Conservation (phyloP, 2,113 vertebrate species). For the Diphyllodes magnificus region DNA sequence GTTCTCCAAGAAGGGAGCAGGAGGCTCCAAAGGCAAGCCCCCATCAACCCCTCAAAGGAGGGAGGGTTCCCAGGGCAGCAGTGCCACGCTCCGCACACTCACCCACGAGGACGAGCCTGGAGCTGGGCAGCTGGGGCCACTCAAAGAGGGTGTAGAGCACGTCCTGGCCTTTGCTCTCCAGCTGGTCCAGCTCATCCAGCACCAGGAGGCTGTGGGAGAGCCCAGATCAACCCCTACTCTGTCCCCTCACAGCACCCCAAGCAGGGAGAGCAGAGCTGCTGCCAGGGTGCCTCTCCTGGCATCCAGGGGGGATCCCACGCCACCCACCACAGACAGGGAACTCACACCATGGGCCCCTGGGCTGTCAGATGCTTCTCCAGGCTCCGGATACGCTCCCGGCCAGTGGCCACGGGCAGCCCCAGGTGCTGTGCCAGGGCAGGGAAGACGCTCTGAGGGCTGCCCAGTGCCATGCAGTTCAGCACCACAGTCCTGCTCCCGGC, state of each 20-base stretch:
- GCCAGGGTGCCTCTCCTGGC: background rate
- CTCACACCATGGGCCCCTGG: constrained; percentile 85
- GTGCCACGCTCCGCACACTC: background rate
- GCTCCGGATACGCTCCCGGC: constrained; percentile 47
- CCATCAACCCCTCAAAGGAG: accelerated
- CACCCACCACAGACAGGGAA: background rate
- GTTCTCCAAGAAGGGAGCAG: background rate
- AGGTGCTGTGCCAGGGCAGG: constrained; percentile 80
- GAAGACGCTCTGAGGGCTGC: constrained; percentile 84
- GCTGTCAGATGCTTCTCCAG: constrained; percentile 80
- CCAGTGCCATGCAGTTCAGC: constrained; percentile 93
- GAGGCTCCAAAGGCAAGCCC: background rate
- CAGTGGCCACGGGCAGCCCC: constrained; percentile 17
- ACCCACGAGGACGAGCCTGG: constrained; percentile 89
- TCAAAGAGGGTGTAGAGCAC: constrained; percentile 95
- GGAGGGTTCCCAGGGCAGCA: background rate
- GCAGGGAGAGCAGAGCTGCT: background rate
- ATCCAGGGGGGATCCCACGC: accelerated
- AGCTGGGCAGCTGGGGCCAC: constrained; percentile 82
- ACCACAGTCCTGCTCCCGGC: constrained; percentile 67
- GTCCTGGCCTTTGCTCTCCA: constrained; percentile 92
- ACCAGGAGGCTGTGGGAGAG: constrained; percentile 79
- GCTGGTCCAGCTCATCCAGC: constrained; percentile 94
- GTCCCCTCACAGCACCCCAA: background rate
- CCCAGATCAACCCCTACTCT: background rate